phyloP scores from a whole-genome alignment of 2,797 vertebrate genomes.

The Salmo trutta region DNA sequence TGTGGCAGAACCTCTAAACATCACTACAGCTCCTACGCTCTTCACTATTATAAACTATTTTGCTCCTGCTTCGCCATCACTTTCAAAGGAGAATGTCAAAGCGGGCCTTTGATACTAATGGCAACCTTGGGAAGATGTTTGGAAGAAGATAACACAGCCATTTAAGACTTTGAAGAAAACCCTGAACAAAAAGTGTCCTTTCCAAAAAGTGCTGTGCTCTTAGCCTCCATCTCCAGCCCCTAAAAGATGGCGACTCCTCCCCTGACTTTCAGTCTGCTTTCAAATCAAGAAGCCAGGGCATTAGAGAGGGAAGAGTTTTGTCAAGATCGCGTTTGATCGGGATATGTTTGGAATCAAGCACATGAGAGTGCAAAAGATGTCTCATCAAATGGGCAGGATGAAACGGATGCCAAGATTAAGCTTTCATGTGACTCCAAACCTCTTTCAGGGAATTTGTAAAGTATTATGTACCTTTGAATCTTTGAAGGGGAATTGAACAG shows the following conservation, averaged over 20 bases:
- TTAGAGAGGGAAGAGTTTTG: constrained; percentile 1
- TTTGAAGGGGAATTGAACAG: background rate
- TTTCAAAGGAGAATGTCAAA: background rate
- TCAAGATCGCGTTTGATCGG: background rate
- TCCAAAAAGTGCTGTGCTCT: background rate
- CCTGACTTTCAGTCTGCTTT: background rate
- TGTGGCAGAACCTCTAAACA: background rate
- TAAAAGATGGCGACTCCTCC: background rate
- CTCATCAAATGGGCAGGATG: background rate
- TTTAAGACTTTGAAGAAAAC: background rate
- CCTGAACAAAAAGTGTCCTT: background rate
- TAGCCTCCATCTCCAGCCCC: background rate
- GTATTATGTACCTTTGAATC: background rate
- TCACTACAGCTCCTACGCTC: background rate
- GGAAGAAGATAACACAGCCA: background rate
- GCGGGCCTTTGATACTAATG: background rate
- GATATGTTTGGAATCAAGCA: background rate
- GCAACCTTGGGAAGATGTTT: background rate
- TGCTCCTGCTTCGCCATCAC: background rate
- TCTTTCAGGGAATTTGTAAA: background rate
- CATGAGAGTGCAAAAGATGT: background rate
- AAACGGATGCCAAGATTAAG: background rate
- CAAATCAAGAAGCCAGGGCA: background rate
- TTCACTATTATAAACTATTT: background rate
- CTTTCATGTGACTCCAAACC: background rate